These are phyloP conservation scores for Hylyphantes graminicola DNA, from an alignment of 1,140 invertebrate species.

Conservation along the genomic window DNA sequence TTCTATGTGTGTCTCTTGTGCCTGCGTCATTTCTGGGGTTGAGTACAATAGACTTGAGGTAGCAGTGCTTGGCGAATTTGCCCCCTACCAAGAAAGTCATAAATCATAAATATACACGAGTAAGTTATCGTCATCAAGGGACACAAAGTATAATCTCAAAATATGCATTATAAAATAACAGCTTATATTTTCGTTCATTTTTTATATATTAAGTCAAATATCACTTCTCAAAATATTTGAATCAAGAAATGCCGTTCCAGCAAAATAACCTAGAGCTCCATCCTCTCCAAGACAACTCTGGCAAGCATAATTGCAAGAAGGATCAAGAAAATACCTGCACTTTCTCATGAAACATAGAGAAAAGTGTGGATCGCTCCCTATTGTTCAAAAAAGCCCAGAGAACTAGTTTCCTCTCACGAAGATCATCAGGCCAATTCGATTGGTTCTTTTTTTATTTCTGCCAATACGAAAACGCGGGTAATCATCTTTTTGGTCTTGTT, in stretches of 20 bases:
- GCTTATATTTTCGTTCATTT: too few species aligned
- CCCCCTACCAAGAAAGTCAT: too few species aligned
- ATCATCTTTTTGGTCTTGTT: neutral
- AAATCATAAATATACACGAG: too few species aligned
- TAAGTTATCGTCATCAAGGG: too few species aligned
- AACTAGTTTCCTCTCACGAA: conserved; percentile 23
- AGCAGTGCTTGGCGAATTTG: too few species aligned
- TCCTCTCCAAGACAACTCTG: neutral
- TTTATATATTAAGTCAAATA: too few species aligned
- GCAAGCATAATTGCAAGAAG: conserved; percentile 9
- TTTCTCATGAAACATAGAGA: conserved; percentile 18
- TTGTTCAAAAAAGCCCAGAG: neutral
- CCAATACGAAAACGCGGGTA: conserved; percentile 2
- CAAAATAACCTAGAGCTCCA: neutral
- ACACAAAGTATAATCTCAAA: too few species aligned
- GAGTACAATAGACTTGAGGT: too few species aligned
- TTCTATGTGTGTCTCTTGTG: too few species aligned
- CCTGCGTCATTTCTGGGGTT: too few species aligned
- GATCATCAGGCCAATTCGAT: conserved; percentile 27
- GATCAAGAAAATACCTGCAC: conserved; percentile 10
- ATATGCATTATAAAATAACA: too few species aligned
- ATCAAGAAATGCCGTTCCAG: neutral
- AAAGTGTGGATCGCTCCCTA: conserved; percentile 7
- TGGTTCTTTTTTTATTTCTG: neutral
- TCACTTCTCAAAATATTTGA: neutral